Evolutionary conservation across 2,888 invertebrate genomes (phyloP), one percentile per base, ranked within the genome.

Genomic region (Zeuzera pyrina): DNA sequence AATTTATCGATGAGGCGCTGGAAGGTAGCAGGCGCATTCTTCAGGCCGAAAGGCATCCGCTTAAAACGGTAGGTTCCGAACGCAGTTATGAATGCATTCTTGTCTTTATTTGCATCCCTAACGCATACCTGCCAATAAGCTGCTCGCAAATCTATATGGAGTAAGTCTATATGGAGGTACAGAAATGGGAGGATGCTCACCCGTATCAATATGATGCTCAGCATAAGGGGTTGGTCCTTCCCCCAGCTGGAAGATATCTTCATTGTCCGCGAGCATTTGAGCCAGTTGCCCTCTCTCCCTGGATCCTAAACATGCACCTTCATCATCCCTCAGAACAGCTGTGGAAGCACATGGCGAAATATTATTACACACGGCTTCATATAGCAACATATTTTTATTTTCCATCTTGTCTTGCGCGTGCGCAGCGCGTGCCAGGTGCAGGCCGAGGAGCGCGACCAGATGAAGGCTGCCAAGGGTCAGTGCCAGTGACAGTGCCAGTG

Each of bases 391-490:
- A n/a, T n/a, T n/a, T n/a, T n/a, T n/a, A n/a, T n/a, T n/a, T n/a
- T n/a, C n/a, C n/a, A n/a, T n/a, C n/a, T n/a, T n/a, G n/a, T n/a
- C n/a, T n/a, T 92, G 37, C 84, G 95, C 19, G 88, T 93, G 32
- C 89, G 90, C 47, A 90, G 93, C 39, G 90, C 92, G 0, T 90
- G 91, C 41, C 92, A 92, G 54, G 95, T 95, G 3, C 95, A 96
- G 56, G 90, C 92, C 32, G 97, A 97, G 67, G 97, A 97, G 66
- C 84, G 97, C 3, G 89, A 91, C 32, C 91, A 92, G 52, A 87
- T 92, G 41, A 67, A 92, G 25, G 25, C n/a, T n/a, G n/a, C n/a
- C n/a, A n/a, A n/a, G n/a, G n/a, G n/a, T n/a, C n/a, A n/a, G n/a
- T n/a, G n/a, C n/a, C n/a, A n/a, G n/a, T n/a, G 19, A 8, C 19